Evolutionary conservation across 2,888 invertebrate genomes (phyloP), one percentile per base, ranked within the genome.

Genomic region (Acheta domesticus): DNA sequence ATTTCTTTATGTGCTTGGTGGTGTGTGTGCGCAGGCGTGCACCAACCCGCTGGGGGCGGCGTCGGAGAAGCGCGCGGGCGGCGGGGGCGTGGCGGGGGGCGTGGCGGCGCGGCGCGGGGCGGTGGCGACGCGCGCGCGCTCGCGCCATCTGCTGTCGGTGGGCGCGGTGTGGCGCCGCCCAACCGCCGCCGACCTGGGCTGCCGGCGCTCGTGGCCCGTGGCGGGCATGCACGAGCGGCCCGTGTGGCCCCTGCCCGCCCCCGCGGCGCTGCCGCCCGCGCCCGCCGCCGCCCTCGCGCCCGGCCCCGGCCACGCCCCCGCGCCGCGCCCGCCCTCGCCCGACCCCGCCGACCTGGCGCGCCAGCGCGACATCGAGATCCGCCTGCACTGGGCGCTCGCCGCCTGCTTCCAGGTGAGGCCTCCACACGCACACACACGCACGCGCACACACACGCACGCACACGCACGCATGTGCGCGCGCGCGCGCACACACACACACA

Each of bases 181-280:
- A 0, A 78, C 78, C 3, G n/a, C 12, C 2, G 49, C 74, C 36
- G 78, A 78, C 16, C 74, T 19, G 14, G 20, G 48, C 11, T n/a
- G 74, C 36, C 16, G 74, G 74, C 19, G 79, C 36, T 76, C 76
- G 19, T 79, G 79, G 79, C 79, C 79, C 12, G 79, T 49, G 48
- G 77, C 50, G n/a, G 79, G 79, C 12, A 77, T 79, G 79, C 79
- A 77, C 14, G 79, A 79, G 19, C 76, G 78, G 12, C 80, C 74
- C 2, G 78, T 78, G 5, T 80, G 79, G 77, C 77, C 77, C 2
- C 49, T 23, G 14, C 79, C 75, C 75, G 20, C 50, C n/a, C n/a
- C n/a, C 48, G 79, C 76, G 62, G 20, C 73, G 12, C 77, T 77
- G 20, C 1, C 48, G 4, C 21, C 23, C 16, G 49, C 79, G 20